Base-by-base conservation (phyloP, 2,113 vertebrate genomes). In the Anseranas semipalmata region DNA sequence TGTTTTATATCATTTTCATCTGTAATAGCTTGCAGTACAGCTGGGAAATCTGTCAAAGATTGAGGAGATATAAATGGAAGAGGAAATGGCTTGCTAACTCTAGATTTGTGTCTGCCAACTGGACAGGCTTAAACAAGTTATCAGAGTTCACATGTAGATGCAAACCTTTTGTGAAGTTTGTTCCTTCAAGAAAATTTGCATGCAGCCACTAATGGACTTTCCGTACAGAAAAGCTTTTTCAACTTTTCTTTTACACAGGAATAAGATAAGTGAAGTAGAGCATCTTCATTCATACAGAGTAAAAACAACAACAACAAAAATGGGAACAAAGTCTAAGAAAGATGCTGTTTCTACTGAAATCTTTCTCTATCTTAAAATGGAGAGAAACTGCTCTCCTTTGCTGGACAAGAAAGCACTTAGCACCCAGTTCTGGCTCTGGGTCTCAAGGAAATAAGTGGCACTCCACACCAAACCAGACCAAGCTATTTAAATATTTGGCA, bases 211-310 rank as follows among this genome's bases (percentile, higher is more conserved):
- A 58, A 45, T 21, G 60, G 35, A 33, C 27, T 52, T 63, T 37
- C 21, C 6, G 14, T 55, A 17, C 5, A 32, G 41, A 71, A 91
- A 93, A 53, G 2, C 24, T 78, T 71, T 52, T 46, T 72, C 66
- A 83, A 39, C 5, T 53, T 59, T 63, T 78, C 5, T 89, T 63
- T 91, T 77, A 33, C 18, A 41, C 5, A 37, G 27, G 10, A 56
- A 78, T 81, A 86, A 77, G 1, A 5, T 39, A 4, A 11, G 28
- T 60, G 45, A 4, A 71, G 10, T 37, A n/a, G 17, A 75, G 6
- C 4, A 60, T 30, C n/a, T 28, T 67, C 7, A 12, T 3, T 33
- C 32, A 33, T 3, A 43, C 3, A 30, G 20, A 6, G 4, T 0
- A 39, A 8, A 6, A 21, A 43, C 25, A 43, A 25, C 32, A 32